Base-by-base conservation (phyloP, 1,140 invertebrate species). In the Lordiphosa clarofinis region DNA sequence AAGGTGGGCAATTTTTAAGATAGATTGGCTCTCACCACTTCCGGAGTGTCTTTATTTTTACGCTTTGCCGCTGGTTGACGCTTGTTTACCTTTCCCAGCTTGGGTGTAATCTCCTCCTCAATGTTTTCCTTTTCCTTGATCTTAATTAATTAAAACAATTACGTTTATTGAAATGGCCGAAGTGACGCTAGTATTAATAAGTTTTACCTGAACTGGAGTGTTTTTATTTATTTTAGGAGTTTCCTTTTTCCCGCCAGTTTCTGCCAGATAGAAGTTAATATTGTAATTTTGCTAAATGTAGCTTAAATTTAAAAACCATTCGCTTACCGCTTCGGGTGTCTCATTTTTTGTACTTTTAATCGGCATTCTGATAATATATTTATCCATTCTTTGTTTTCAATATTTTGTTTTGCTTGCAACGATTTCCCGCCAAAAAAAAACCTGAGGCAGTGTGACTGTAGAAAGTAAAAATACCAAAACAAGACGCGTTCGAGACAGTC, bases 301-400 rank as follows among this genome's bases (percentile, higher is more conserved):
- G n/a, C n/a, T 12, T 8, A 4, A 46, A 4, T 36, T 3, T 6
- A 11, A 4, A 33, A 8, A 3, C 11, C 4, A 8, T 15, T 12
- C 0, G 9, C 49, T 35, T 56, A 76, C 73, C 7, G 54, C 0
- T 2, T 67, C 69, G 6, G 47, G 1, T 0, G 33, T 11, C 9
- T 19, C 38, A 36, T 56, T 68, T 4, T 31, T 40, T 19, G 55
- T 64, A 1, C 39, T n/a, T 36, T 79, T 68, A 6, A 46, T 10
- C 0, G 76, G 62, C 67, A 84, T 60, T 84, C 57, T 82, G 8
- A 65, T 56, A 47, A 82, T 46, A 38, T 37, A 82, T 55, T 73
- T 84, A 40, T 82, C 76, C 78, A 84, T 82, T 10, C 6, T 9
- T 12, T 4, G 8, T 12, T 19, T 53, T 13, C 11, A 36, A 40